Base-by-base conservation (phyloP, 2,797 vertebrate species). In the Tachyglossus aculeatus region DNA sequence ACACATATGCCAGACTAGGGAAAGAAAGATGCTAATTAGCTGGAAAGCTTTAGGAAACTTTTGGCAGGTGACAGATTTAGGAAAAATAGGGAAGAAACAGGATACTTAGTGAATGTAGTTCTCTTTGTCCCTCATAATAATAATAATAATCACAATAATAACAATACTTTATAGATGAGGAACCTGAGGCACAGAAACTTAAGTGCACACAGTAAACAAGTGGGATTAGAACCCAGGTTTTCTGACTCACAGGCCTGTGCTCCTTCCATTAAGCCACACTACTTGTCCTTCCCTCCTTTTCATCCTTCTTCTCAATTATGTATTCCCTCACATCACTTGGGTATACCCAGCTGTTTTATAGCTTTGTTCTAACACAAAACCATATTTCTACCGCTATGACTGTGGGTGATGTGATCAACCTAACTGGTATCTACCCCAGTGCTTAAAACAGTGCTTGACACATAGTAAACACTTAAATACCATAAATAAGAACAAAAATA, bases 51-150 rank as follows among this genome's bases (percentile, higher is more conserved):
- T n/a, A n/a, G n/a, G n/a, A n/a, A n/a, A n/a, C n/a, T n/a, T n/a
- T n/a, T n/a, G n/a, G n/a, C n/a, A 5, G 9, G 16, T 3, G 12
- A 19, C 7, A 9, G 2, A 6, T 3, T 3, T 7, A n/a, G 11
- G 16, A 18, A 40, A 3, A 19, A 2, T n/a, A 39, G 15, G 38
- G n/a, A 39, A 39, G 38, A 39, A 40, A 40, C 7, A 41, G 16
- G 21, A 19, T 19, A 41, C 16, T n/a, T 18, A 41, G 7, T 19
- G 7, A 41, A 18, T 45, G 43, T 25, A 45, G 22, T 24, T 24
- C 5, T 47, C 27, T 27, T 14, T 22, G 13, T 44, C 18, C 43
- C 22, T 44, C 21, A 24, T n/a, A 24, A 44, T 9, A 33, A n/a
- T 39, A 39, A 38, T 38, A 37, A 4, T 1, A 44, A 15, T 22